Evolutionary conservation across 1,140 invertebrate genomes (phyloP).

Genomic region (Drosophila virilis): DNA sequence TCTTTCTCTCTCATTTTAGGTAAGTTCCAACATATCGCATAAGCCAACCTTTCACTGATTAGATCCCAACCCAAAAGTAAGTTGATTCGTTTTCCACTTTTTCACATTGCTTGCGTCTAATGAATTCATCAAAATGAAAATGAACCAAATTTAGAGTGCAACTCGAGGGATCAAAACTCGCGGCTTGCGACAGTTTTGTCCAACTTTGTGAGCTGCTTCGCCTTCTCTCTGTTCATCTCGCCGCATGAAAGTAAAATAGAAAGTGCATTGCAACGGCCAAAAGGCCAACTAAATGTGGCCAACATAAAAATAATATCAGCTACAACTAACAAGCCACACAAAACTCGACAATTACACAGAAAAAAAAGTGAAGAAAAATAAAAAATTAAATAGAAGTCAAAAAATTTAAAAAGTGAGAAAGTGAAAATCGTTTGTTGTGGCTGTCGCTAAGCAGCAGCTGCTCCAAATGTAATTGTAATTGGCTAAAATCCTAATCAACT

Average conservation of each 20-base stretch:
- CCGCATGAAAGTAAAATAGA: conserved; percentile 25
- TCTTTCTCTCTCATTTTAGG: conserved; percentile 64
- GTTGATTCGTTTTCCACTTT: conserved; percentile 21
- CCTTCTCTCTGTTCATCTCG: neutral
- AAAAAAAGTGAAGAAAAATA: conserved; percentile 3
- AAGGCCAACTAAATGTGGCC: conserved; percentile 35
- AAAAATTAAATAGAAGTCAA: neutral
- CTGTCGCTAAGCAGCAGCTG: conserved; percentile 56
- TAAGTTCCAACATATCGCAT: conserved; percentile 46
- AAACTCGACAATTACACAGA: conserved; percentile 21
- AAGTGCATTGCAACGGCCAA: conserved; percentile 31
- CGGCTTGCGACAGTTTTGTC: conserved; percentile 39
- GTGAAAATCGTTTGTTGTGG: conserved; percentile 42
- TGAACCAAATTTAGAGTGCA: neutral
- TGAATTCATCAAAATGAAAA: neutral
- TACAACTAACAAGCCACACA: conserved; percentile 24
- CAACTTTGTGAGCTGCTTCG: conserved; percentile 19
- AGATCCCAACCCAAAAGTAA: conserved; percentile 9
- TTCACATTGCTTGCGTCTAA: conserved; percentile 9
- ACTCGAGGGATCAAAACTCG: conserved; percentile 6
- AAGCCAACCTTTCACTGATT: conserved; percentile 34
- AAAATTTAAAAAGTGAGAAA: conserved; percentile 35
- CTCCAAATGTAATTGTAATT: conserved; percentile 76
- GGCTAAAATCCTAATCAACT: conserved; percentile 76
- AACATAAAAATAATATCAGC: conserved; percentile 4